phyloP scores from a whole-genome alignment of 2,113 vertebrate species.

The cattle (Bos taurus) region ARS-UCD2.0 NC_037336.1:76427001-76427500 shows the following conservation, averaged over 20 bases:
- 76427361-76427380: conserved; percentile 30
- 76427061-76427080: neutral
- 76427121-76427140: neutral
- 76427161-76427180: neutral
- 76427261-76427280: fast-evolving
- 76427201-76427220: neutral
- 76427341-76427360: conserved; percentile 25
- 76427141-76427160: neutral
- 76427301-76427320: neutral
- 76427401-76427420: neutral
- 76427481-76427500: neutral
- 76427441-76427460: neutral
- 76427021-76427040: neutral
- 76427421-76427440: neutral
- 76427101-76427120: neutral
- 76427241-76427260: neutral
- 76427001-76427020: neutral
- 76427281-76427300: neutral
- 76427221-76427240: neutral
- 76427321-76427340: neutral
- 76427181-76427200: neutral
- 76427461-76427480: neutral
- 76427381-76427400: neutral
- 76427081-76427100: neutral
- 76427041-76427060: neutral